Conservation (phyloP, 2,797 vertebrate species). For the Malurus leucopterus region DNA sequence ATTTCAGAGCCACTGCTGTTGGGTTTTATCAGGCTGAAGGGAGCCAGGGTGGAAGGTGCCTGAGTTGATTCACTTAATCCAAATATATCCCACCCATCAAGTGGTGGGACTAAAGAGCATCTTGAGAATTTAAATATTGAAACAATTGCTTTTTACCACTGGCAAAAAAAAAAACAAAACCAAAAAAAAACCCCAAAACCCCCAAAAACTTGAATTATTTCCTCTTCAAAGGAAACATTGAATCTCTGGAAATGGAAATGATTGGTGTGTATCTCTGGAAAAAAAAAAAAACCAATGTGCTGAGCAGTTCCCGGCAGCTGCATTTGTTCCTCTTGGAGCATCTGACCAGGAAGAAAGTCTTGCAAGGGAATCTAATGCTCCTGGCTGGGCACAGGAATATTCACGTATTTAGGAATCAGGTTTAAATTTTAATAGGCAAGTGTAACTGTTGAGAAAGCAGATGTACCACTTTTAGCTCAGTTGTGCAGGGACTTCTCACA, state of each 20-base stretch:
- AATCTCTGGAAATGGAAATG: constrained; percentile 1
- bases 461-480: background rate
- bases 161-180: background rate
- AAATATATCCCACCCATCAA: rapidly evolving
- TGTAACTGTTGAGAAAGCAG: constrained; percentile 2
- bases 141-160: background rate
- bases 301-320: background rate
- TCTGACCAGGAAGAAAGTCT: background rate
- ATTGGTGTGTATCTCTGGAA: constrained; percentile 8
- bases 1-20: background rate
- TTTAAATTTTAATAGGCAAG: background rate
- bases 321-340: background rate
- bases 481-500: background rate
- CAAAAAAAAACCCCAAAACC: too few species aligned
- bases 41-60: too few species aligned
- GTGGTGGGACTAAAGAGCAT: background rate
- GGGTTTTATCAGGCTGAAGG: too few species aligned
- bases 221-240: background rate
- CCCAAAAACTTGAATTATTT: background rate
- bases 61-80: background rate
- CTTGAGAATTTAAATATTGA: background rate
- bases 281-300: background rate
- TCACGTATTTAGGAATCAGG: rapidly evolving
- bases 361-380: background rate
- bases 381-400: background rate